Base-by-base conservation (phyloP, 2,888 invertebrate species). In the Molorchus minor region DNA sequence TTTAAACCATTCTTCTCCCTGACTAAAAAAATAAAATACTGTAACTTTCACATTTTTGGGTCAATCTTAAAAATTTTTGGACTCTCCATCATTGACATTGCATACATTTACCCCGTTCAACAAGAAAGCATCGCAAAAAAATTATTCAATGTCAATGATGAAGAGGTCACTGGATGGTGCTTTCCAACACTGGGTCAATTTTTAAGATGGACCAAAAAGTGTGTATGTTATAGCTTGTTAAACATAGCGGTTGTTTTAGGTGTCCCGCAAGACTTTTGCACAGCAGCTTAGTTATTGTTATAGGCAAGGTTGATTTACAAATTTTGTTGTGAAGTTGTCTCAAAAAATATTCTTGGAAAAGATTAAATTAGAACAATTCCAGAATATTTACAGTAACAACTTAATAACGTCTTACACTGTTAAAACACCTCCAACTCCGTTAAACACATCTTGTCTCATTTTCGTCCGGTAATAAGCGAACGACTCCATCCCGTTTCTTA, bases 1-100 rank as follows among this genome's bases (percentile, higher is more conserved):
- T 44, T 82, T 75, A 66, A 82, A 82, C 86, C 86, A 86, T 59
- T 83, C 83, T 52, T 83, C 82, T 3, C 84, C 85, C 70, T 86
- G 82, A 21, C 85, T 77, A 55, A 16, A 70, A 69, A 15, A 12
- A n/a, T 17, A 35, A 19, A 5, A 19, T 16, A 25, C 8, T 25
- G 4, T 5, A 5, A 25, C 25, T 8, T 25, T 5, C 25, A 25
- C 25, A 25, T 8, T 25, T 25, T 4, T 5, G 25, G 5, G 4
- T 25, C 8, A 5, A 10, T 33, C 3, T 3, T 33, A 10, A 10
- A 5, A n/a, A n/a, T 10, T 5, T 33, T n/a, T 10, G 12, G 12
- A 7, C 12, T 33, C n/a, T 25, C 8, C 25, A n/a, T n/a, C n/a
- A n/a, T n/a, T n/a, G n/a, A n/a, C n/a, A n/a, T n/a, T n/a, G n/a